Percentiles rank a stretch among this genome's conserved stretches.
phyloP scores from a whole-genome alignment of 2,888 invertebrate species.

The Rutpela maculata region DNA sequence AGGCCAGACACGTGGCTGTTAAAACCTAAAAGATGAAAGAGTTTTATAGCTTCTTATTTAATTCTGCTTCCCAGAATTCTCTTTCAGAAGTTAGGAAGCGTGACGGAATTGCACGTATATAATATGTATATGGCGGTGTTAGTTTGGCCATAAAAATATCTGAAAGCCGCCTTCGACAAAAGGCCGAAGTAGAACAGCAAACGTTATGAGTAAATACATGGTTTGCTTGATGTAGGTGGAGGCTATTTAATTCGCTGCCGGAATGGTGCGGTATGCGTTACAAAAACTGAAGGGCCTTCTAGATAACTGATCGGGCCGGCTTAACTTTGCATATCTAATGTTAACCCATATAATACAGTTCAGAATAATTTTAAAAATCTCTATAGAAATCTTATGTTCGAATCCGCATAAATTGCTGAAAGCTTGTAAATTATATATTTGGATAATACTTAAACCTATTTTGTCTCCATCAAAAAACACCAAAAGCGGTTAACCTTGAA shows the following conservation, averaged over 20 bases:
- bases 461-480: no score
- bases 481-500: no score
- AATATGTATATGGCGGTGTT: conserved; percentile 14
- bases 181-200: conserved; percentile 28
- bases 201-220: conserved; percentile 23
- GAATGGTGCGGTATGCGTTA: conserved; percentile 8
- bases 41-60: conserved; percentile 31
- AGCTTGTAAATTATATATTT: no score
- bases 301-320: not conserved
- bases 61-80: conserved; percentile 27
- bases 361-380: no score
- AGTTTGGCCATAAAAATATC: conserved; percentile 31
- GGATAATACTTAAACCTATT: no score
- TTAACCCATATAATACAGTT: no score
- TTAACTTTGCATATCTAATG: not conserved
- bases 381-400: no score
- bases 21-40: conserved; percentile 39
- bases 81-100: conserved; percentile 28
- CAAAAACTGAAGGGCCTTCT: conserved; percentile 4
- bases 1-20: conserved; percentile 57
- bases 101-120: conserved; percentile 29
- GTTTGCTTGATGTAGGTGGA: conserved; percentile 33
- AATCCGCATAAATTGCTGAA: no score
- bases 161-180: conserved; percentile 37
- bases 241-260: conserved; percentile 4